phyloP scores from a whole-genome alignment of 1,140 invertebrate species.

The Drosophila parabipectinata region DNA sequence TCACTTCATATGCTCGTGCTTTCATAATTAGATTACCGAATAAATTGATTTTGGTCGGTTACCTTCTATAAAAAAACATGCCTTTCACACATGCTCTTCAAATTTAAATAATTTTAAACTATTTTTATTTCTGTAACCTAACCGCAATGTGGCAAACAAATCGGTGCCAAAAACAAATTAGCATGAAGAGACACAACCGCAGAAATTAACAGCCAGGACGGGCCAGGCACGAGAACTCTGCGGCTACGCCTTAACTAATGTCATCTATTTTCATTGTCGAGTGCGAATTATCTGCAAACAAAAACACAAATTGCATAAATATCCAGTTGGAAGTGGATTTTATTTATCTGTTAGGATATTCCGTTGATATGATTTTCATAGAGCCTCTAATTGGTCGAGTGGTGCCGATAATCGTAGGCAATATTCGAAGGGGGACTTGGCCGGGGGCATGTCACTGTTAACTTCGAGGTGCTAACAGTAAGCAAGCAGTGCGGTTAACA shows the following conservation, averaged over 20 bases:
- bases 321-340: slow-evolving; percentile 26
- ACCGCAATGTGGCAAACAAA: slow-evolving; percentile 22
- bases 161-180: slow-evolving; percentile 30
- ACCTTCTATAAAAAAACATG: not conserved
- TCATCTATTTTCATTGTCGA: slow-evolving; percentile 20
- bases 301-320: slow-evolving; percentile 31
- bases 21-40: not conserved
- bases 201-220: slow-evolving; percentile 27
- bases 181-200: slow-evolving; percentile 5
- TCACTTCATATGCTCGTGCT: not conserved
- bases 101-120: not conserved
- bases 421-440: not conserved
- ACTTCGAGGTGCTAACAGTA: slow-evolving; percentile 12
- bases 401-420: not conserved
- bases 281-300: slow-evolving; percentile 28
- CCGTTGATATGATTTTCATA: slow-evolving; percentile 24
- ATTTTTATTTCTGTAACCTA: not conserved
- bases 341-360: slow-evolving; percentile 12
- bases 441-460: not conserved
- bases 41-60: not conserved
- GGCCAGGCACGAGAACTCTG: slow-evolving; percentile 10
- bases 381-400: slow-evolving; percentile 25
- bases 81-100: not conserved
- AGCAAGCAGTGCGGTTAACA: slow-evolving; percentile 35
- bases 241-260: slow-evolving; percentile 10